Evolutionary conservation across 2,888 invertebrate genomes (phyloP), one percentile per base, ranked within the genome.

Genomic region (Chironomus riparius): DNA sequence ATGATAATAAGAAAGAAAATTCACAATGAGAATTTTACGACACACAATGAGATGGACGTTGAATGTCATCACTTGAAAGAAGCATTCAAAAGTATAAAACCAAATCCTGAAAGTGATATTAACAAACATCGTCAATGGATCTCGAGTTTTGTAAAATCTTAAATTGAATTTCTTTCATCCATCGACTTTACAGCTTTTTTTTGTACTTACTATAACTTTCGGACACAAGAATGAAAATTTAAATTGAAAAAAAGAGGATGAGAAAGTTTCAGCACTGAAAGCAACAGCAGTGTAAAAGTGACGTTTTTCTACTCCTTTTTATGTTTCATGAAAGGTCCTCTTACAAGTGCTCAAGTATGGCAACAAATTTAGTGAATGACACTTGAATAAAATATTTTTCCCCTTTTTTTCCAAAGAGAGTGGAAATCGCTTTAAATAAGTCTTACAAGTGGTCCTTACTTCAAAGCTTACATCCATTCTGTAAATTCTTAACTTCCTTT

Each of bases 1-100:
- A 86, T 87, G 38, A 88, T 90, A 28, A 87, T 95, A 24, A 87
- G 95, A 80, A 90, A 89, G 80, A 86, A 89, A 79, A 87, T 88
- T 81, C 79, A 82, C 48, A 81, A 82, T 24, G 70, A 48, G n/a
- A 69, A 69, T n/a, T 65, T 68, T 65, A 24, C 75, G 10, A 73
- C 10, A 12, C 22, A n/a, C 22, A 74, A 15, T n/a, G 71, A 50
- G 28, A 28, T 71, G 38, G 68, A 74, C n/a, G 68, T 71, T 7
- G 73, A 70, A 38, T 76, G 56, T 70, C 56, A 68, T 76, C 79
- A 70, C 56, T 50, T 83, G 69, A 80, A 80, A 77, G 77, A 78
- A 4, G 83, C 84, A 48, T 82, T 84, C 47, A 77, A 80, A 68
- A 81, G 81, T 76, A 79, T 84, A 0, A 83, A 83, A 24, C 85